These are phyloP conservation scores for Chloromyia formosa DNA, from an alignment of 2,888 invertebrate species.

Conservation along the genomic window DNA sequence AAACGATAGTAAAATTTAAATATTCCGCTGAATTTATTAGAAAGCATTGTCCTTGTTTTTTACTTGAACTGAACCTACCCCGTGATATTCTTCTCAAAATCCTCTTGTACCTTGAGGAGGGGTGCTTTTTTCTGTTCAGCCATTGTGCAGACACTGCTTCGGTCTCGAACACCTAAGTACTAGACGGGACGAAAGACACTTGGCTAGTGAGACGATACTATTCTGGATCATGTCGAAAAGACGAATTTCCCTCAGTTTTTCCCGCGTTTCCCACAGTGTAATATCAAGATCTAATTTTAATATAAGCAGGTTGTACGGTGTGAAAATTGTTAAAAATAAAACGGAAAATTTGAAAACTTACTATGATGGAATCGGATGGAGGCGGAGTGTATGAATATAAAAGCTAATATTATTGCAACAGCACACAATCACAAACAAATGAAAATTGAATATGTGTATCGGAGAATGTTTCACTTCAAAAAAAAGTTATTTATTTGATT, in stretches of 20 bases:
- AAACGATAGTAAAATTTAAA: neutral
- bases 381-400: neutral
- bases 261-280: constrained; percentile 13
- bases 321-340: constrained; percentile 43
- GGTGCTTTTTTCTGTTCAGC: constrained; percentile 63
- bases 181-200: constrained; percentile 47
- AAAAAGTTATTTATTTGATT: constrained; percentile 21
- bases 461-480: constrained; percentile 4
- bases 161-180: constrained; percentile 22
- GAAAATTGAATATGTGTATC: neutral
- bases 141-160: constrained; percentile 53
- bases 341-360: constrained; percentile 19
- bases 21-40: no score
- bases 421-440: neutral
- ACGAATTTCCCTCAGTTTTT: constrained; percentile 7
- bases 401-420: neutral
- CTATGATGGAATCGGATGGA: constrained; percentile 30
- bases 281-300: constrained; percentile 36
- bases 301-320: constrained; percentile 28
- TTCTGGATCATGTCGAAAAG: constrained; percentile 43
- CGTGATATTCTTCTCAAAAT: constrained; percentile 61
- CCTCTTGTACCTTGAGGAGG: constrained; percentile 61
- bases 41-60: no score
- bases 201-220: constrained; percentile 45
- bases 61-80: constrained; percentile 61